Conservation (phyloP, 2,888 invertebrate species). For the Phytoseiulus persimilis region DNA sequence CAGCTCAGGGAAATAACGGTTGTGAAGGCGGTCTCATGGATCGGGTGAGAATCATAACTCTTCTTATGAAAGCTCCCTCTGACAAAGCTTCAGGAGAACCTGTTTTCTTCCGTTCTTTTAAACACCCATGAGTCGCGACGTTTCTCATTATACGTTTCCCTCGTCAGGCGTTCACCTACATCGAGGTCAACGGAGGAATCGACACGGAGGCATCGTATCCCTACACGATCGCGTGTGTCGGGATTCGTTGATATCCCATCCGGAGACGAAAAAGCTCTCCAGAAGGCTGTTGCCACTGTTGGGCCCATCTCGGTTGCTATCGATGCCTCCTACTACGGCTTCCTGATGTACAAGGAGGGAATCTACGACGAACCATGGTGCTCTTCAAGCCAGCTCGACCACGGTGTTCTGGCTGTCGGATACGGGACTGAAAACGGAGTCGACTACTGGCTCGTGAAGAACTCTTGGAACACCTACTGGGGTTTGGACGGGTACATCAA, state of each 20-base stretch:
- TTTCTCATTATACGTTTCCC: no score
- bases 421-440: conserved; percentile 61
- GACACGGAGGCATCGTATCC: conserved; percentile 82
- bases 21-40: conserved; percentile 50
- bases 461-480: conserved; percentile 75
- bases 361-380: conserved; percentile 73
- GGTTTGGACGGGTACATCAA: conserved; percentile 75
- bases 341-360: conserved; percentile 66
- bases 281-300: conserved; percentile 68
- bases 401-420: conserved; percentile 73
- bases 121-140: no score
- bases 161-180: conserved; percentile 52
- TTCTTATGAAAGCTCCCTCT: no score
- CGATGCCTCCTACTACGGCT: conserved; percentile 72
- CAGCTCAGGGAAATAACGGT: conserved; percentile 36
- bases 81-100: no score
- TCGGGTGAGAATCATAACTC: not conserved
- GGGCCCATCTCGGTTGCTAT: conserved; percentile 81
- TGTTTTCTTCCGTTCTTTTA: no score
- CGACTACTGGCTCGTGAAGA: conserved; percentile 78
- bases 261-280: conserved; percentile 65
- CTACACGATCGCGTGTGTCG: conserved; percentile 73
- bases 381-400: conserved; percentile 63
- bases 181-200: conserved; percentile 60
- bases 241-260: conserved; percentile 70